Evolutionary conservation across 2,888 invertebrate genomes (phyloP).

Genomic region (Craniophora ligustri): DNA sequence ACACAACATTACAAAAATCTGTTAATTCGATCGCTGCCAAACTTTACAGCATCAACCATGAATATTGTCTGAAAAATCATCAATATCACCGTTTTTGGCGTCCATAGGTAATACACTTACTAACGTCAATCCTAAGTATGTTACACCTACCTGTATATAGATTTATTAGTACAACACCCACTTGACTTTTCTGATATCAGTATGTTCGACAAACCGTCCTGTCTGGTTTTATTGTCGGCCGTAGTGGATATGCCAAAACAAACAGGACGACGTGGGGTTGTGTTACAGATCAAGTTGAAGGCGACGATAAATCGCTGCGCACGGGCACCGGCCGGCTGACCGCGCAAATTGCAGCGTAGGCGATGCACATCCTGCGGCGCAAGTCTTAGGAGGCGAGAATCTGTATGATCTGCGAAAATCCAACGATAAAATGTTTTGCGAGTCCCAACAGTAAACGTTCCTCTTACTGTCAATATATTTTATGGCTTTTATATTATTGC

Average conservation of each 20-base stretch:
- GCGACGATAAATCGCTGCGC: slow-evolving; percentile 65
- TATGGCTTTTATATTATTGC: too few relatives aligned
- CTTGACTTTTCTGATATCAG: too few relatives aligned
- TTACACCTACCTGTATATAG: too few relatives aligned
- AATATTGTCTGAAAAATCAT: too few relatives aligned
- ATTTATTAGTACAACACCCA: too few relatives aligned
- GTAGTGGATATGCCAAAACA: slow-evolving; percentile 30
- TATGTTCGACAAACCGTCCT: too few relatives aligned
- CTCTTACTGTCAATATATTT: not conserved
- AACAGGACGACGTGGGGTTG: slow-evolving; percentile 31
- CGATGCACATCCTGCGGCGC: slow-evolving; percentile 24
- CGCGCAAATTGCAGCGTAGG: slow-evolving; percentile 66
- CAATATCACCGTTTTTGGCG: too few relatives aligned
- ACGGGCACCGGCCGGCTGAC: slow-evolving; percentile 53
- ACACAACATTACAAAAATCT: too few relatives aligned
- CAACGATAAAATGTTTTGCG: not conserved
- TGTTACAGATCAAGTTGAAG: slow-evolving; percentile 69
- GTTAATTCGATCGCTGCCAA: too few relatives aligned
- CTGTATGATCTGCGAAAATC: not conserved
- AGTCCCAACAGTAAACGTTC: not conserved
- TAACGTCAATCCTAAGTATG: too few relatives aligned
- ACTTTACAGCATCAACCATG: too few relatives aligned
- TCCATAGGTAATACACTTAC: too few relatives aligned
- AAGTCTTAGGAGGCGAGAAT: not conserved
- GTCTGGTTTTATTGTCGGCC: slow-evolving; percentile 1